Base-by-base conservation (phyloP, 2,113 vertebrate species). In the Sylvilagus bachmani region DNA sequence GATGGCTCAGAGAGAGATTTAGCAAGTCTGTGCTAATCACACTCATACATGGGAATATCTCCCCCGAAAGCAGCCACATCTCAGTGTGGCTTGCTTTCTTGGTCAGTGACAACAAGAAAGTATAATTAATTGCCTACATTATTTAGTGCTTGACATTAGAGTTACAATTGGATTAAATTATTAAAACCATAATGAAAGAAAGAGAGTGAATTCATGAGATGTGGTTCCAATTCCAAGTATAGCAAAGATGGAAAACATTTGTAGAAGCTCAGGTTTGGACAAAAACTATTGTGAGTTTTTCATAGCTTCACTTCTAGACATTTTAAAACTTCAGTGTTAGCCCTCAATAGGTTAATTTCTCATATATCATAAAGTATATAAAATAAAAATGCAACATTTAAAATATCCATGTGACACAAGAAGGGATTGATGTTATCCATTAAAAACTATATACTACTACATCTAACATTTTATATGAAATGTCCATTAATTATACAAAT, bases 1-100 rank as follows among this genome's bases (percentile, higher is more conserved):
- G 98, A 99, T 98, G 98, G 98, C 96, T 97, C 94, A 98, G 98
- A 98, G 98, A 98, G 98, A 98, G 97, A 98, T 98, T 98, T 98
- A 98, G 97, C 98, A 98, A 97, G 97, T 97, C 95, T 82, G 96
- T 98, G 98, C 94, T 98, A 98, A 98, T 98, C 97, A 97, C 98
- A 97, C 97, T 96, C 92, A 94, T 93, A 98, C 98, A 98, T 98
- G 98, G 98, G 98, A 98, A 98, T 98, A 98, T 97, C 97, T 97
- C 96, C 89, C 97, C 78, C 87, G 96, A 96, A 96, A 93, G 98
- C 94, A 96, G 81, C 96, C 96, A 90, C 73, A 75, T 81, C 81
- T 82, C 62, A 21, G 31, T 92, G n/a, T 33, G 67, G 49, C 31
- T 90, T 69, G 55, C 64, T 95, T 75, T 77, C 3, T 33, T 78